phyloP scores from a whole-genome alignment of 2,797 vertebrate genomes.

The Rhinogobio ventralis region DNA sequence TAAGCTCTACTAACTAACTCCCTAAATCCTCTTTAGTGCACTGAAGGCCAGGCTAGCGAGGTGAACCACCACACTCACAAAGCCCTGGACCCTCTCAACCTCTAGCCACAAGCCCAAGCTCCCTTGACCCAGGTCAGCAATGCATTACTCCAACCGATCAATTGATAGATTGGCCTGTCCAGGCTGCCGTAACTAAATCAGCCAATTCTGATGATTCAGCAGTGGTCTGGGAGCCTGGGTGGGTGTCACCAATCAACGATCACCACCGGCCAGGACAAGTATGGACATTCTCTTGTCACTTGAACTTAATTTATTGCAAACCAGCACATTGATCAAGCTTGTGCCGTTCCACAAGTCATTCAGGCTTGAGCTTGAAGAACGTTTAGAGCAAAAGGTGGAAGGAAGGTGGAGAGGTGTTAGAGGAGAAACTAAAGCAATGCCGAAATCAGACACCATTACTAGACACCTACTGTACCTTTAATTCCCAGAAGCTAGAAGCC shows the following conservation, averaged over 20 bases:
- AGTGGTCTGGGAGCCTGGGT: slow-evolving; percentile 73
- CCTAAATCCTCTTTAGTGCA: slow-evolving; percentile 73
- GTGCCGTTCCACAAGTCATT: slow-evolving; percentile 70
- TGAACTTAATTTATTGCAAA: slow-evolving; percentile 80
- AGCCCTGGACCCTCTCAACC: slow-evolving; percentile 17
- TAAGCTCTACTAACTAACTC: slow-evolving; percentile 70
- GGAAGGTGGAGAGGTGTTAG: neutral
- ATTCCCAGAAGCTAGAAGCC: neutral
- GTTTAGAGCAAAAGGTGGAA: slow-evolving; percentile 46
- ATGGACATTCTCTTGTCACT: slow-evolving; percentile 80
- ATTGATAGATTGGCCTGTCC: slow-evolving; percentile 77
- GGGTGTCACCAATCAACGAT: slow-evolving; percentile 80
- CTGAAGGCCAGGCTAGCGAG: slow-evolving; percentile 32
- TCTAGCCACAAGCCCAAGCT: slow-evolving; percentile 57
- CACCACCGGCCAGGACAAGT: slow-evolving; percentile 75
- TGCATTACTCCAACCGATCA: slow-evolving; percentile 71
- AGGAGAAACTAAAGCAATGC: neutral
- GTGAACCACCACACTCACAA: slow-evolving; percentile 41
- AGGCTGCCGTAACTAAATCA: slow-evolving; percentile 75
- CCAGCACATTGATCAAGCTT: slow-evolving; percentile 84
- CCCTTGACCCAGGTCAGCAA: slow-evolving; percentile 72
- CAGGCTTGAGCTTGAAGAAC: slow-evolving; percentile 65
- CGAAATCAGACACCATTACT: neutral
- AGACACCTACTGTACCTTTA: neutral
- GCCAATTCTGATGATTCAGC: slow-evolving; percentile 79